Evolutionary conservation across 2,888 invertebrate genomes (phyloP).

Genomic region (Mythimna lalbum): DNA sequence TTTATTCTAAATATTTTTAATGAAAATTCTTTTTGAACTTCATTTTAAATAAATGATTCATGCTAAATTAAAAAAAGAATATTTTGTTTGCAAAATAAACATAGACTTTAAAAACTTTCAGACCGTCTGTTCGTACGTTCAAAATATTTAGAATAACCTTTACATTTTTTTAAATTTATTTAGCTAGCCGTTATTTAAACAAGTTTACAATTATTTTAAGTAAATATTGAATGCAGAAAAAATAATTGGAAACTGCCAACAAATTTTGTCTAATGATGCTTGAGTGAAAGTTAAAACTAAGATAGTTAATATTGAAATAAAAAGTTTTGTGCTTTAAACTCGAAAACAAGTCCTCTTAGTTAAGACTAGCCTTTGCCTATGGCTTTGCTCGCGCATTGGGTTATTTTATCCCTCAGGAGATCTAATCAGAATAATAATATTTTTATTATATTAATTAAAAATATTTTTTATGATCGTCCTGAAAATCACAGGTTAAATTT

Average conservation of each 20-base stretch:
- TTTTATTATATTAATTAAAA: too few species aligned
- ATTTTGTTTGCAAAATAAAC: constrained; percentile 8
- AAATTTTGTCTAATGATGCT: constrained; percentile 41
- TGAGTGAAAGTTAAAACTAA: constrained; percentile 15
- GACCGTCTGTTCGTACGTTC: not conserved
- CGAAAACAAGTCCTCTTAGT: not conserved
- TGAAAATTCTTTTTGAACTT: not conserved
- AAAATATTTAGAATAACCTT: not conserved
- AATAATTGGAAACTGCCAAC: constrained; percentile 26
- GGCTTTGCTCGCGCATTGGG: too few species aligned
- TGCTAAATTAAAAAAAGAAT: not conserved
- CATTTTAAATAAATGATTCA: not conserved
- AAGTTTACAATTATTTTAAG: constrained; percentile 27
- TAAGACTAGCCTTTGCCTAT: not conserved
- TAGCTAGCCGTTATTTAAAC: constrained; percentile 5
- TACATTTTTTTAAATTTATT: constrained; percentile 19
- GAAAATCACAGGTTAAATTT: too few species aligned
- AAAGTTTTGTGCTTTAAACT: constrained; percentile 8
- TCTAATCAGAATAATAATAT: too few species aligned
- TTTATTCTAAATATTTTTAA: not conserved
- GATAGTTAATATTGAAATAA: constrained; percentile 4
- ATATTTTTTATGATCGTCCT: too few species aligned
- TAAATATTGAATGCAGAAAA: constrained; percentile 22
- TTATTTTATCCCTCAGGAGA: too few species aligned
- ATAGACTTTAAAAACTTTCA: constrained; percentile 18